Evolutionary conservation across 2,113 vertebrate genomes (phyloP).

Genomic region (Cygnus atratus): DNA sequence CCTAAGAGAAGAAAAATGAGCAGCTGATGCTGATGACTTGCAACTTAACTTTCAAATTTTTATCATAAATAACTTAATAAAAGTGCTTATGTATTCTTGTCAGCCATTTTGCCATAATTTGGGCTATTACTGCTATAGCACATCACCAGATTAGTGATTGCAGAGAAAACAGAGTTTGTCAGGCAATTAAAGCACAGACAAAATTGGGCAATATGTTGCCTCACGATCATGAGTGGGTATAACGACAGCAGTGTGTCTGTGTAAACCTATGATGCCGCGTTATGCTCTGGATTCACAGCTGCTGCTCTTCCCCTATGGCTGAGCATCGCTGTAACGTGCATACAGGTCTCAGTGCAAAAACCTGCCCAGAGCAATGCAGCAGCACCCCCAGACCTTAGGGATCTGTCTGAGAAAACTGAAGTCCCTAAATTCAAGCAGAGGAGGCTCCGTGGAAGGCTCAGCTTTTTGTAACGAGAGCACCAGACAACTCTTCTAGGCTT

Average conservation of each 20-base stretch:
- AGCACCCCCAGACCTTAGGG: accelerated
- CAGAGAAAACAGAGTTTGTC: not conserved
- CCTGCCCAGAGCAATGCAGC: not conserved
- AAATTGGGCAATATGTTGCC: not conserved
- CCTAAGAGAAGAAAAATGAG: constrained; percentile 43
- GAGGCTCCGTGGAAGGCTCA: not conserved
- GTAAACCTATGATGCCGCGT: accelerated
- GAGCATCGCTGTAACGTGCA: too few relatives aligned
- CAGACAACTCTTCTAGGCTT: not conserved
- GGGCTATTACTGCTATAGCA: not conserved
- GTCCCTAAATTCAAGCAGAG: not conserved
- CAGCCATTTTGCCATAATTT: not conserved
- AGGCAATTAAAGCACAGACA: not conserved
- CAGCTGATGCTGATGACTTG: constrained; percentile 11
- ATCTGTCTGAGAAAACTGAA: not conserved
- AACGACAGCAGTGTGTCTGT: accelerated
- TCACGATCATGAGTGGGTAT: accelerated
- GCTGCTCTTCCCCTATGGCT: accelerated
- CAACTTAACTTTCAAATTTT: not conserved
- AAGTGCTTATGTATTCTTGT: not conserved
- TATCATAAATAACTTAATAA: not conserved
- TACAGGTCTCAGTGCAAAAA: accelerated
- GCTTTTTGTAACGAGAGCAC: not conserved
- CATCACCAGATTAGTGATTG: not conserved
- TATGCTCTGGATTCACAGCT: not conserved